Percentiles rank a stretch among this genome's conserved stretches.
Conservation (phyloP, 2,113 vertebrate species). For the Pelecanus crispus region DNA sequence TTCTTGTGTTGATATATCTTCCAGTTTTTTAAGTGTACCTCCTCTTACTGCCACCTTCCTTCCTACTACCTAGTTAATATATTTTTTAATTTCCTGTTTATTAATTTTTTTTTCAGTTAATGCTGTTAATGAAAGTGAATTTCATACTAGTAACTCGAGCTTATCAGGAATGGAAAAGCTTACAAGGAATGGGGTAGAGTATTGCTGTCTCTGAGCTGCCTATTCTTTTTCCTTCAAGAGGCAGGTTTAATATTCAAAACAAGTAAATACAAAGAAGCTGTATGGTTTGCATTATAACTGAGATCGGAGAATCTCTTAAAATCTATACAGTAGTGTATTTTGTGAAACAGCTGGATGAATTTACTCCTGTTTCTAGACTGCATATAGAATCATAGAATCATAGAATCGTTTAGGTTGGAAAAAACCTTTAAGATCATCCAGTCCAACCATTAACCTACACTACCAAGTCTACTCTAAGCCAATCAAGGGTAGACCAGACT, state of each 20-base stretch:
- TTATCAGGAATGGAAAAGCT: neutral
- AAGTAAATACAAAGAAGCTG: neutral
- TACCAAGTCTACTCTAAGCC: no score
- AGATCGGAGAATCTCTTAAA: neutral
- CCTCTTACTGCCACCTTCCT: neutral
- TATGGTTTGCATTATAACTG: neutral
- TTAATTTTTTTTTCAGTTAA: neutral
- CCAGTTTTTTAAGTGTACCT: neutral
- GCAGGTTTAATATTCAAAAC: neutral
- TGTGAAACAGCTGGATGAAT: neutral
- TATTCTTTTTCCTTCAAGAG: neutral
- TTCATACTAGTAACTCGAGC: neutral
- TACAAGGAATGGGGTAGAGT: neutral
- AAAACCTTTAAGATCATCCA: no score
- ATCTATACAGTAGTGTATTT: neutral
- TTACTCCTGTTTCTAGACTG: neutral
- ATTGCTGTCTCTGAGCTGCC: neutral
- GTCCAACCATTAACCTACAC: no score
- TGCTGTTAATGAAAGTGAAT: neutral
- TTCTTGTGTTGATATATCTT: neutral
- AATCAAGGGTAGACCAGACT: no score
- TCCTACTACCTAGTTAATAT: neutral
- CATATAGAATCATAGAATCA: no score
- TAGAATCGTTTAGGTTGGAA: no score
- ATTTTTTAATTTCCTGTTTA: neutral